phyloP scores from a whole-genome alignment of 2,888 invertebrate species.

The Cryptus viduatorius region DNA sequence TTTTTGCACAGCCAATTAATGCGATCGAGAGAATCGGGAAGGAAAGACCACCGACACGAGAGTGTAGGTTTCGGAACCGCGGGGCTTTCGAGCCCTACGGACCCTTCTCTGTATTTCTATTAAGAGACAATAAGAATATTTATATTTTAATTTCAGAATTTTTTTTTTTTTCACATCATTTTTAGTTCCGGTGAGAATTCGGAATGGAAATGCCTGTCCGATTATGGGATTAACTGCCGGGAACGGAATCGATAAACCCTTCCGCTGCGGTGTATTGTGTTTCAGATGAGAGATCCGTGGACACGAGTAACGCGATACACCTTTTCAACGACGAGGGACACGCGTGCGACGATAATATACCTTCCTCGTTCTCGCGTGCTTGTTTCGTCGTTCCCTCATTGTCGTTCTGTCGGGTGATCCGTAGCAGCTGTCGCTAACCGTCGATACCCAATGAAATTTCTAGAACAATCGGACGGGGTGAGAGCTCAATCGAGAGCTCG shows the following conservation, averaged over 20 bases:
- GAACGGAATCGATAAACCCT: slow-evolving; percentile 72
- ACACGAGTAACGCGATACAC: slow-evolving; percentile 78
- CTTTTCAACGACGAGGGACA: slow-evolving; percentile 72
- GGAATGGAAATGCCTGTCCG: slow-evolving; percentile 37
- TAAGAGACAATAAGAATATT: slow-evolving; percentile 32
- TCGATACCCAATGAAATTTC: slow-evolving; percentile 45
- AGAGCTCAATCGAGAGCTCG: slow-evolving; percentile 3
- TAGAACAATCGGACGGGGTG: slow-evolving; percentile 30
- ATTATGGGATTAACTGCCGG: slow-evolving; percentile 55
- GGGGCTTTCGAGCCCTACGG: slow-evolving; percentile 27
- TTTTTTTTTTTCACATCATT: slow-evolving; percentile 41
- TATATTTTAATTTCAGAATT: neutral
- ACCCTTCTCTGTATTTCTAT: slow-evolving; percentile 58
- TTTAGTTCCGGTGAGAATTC: slow-evolving; percentile 48
- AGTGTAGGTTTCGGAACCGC: slow-evolving; percentile 30
- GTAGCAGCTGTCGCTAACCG: slow-evolving; percentile 64
- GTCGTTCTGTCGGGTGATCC: slow-evolving; percentile 48
- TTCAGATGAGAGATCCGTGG: slow-evolving; percentile 74
- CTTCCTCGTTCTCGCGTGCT: slow-evolving; percentile 20
- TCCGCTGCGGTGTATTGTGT: slow-evolving; percentile 72
- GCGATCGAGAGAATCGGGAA: slow-evolving; percentile 70
- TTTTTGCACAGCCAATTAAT: slow-evolving; percentile 78
- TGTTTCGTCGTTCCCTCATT: slow-evolving; percentile 23
- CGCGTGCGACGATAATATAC: slow-evolving; percentile 73
- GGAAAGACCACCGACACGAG: slow-evolving; percentile 48